These are phyloP conservation scores for Selene dorsalis DNA, from an alignment of 2,797 vertebrate species.

Conservation along the genomic window DNA sequence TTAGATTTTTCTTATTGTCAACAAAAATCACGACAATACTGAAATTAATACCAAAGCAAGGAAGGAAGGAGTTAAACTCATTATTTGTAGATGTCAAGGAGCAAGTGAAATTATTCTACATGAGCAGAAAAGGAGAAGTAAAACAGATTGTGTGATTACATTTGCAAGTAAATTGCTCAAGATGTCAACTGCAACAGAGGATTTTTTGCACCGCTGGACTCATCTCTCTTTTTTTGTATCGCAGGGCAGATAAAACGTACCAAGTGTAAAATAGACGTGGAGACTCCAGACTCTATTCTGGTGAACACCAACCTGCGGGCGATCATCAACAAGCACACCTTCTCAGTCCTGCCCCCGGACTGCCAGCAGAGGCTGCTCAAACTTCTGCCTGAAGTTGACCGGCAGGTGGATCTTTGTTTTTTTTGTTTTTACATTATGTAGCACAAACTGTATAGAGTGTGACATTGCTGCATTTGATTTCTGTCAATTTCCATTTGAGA, in stretches of 20 bases:
- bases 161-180: neutral
- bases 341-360: slow-evolving; percentile 90
- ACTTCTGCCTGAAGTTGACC: slow-evolving; percentile 94
- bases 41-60: neutral
- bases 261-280: slow-evolving; percentile 95
- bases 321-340: slow-evolving; percentile 97
- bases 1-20: neutral
- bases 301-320: slow-evolving; percentile 98
- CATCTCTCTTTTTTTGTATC: slow-evolving; percentile 42
- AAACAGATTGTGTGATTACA: neutral
- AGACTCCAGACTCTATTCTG: slow-evolving; percentile 97
- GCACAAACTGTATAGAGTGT: neutral
- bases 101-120: neutral
- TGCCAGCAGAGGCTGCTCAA: slow-evolving; percentile 93
- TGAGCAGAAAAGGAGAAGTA: neutral
- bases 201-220: slow-evolving; percentile 17
- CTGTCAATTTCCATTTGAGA: neutral
- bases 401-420: slow-evolving; percentile 84
- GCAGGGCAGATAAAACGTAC: slow-evolving; percentile 94
- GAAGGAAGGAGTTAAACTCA: neutral
- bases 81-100: neutral
- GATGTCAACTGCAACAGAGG: neutral
- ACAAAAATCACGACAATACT: neutral
- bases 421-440: neutral
- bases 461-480: neutral